Evolutionary conservation across 2,113 vertebrate genomes (phyloP), one percentile per base, ranked within the genome.

Genomic region (Stomatorhinus ivindoensis): DNA sequence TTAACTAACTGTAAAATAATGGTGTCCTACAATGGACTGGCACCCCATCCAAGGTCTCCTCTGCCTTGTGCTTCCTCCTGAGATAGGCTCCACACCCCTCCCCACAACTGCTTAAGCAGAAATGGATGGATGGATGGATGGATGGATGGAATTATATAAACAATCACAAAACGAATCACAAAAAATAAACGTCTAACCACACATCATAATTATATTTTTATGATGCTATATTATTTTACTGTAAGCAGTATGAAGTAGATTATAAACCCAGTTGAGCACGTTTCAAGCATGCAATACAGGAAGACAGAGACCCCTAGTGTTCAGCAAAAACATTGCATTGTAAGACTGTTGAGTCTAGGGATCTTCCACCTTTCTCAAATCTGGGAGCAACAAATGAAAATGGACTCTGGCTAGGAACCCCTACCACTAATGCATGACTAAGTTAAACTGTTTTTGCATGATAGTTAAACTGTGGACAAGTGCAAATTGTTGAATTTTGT

Each of bases 251-350:
- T 84, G 82, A 47, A n/a, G 44, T 47, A 44, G 15, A 47, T 86
- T 86, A 35, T 39, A 21, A 55, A 21, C 15, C n/a, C n/a, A 55
- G 15, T 13, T 87, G 27, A 53, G 4, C 50, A 19, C 0, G 4
- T 21, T 55, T 53, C 48, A 19, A 39, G n/a, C 50, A 4, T 86
- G 85, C 48, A 31, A 50, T 27, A 47, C 82, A 39, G 31, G 50
- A 21, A 15, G 31, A 50, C 15, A 42, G 89, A 39, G 89, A 76
- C 89, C 65, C 50, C 89, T 89, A 89, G 89, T 87, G 89, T 19
- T 48, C 61, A 87, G 39, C 15, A 24, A 42, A 51, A 80, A 9
- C 24, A 46, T 21, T 89, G 50, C 88, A 88, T 1, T 46, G 39
- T 73, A 8, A 13, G 42, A 31, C 17, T 69, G 42, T 24, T 47